Base-by-base conservation (phyloP, 2,888 invertebrate species). In the Tiliacea aurago region DNA sequence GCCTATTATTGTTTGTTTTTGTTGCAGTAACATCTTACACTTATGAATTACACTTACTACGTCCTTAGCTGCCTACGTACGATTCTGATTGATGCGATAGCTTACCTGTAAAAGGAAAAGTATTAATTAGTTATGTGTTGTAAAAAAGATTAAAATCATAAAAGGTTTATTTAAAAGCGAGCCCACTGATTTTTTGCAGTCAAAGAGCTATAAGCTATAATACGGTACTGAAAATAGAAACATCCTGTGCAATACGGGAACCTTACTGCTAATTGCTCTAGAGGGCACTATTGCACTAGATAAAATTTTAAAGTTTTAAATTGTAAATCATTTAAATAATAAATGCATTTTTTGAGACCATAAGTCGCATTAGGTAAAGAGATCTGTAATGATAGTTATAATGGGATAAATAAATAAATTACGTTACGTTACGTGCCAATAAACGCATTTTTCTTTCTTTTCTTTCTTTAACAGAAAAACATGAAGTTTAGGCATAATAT, bases 21-120 rank as follows among this genome's bases (percentile, higher is more conserved):
- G 77, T 81, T 80, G 80, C 70, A 68, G 61, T 72, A 79, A 79
- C 62, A 56, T 47, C 23, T 70, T 49, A 66, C 67, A 58, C 53
- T 76, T 67, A 71, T 33, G 66, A 58, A 18, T 59, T 67, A 67
- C 73, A 70, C 68, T 83, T 56, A 73, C 75, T 73, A 2, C 67
- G 56, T 67, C 68, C 33, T 71, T 41, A n/a, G 18, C 59, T 45
- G n/a, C 74, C 79, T 64, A 69, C 70, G 64, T 79, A 63, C 6
- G 37, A 45, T 41, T 59, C n/a, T 43, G 47, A 41, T 63, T 66
- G 43, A 51, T 51, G 28, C 15, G 53, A 49, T 41, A 58, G 37
- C 70, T 85, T 85, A 85, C 84, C 84, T 85, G 81, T 56, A 70
- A 78, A 76, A 68, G 23, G 59, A 85, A 61, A 70, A 65, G 37